Evolutionary conservation across 2,113 vertebrate genomes (phyloP), one percentile per base, ranked within the genome.

Genomic region (Morone chrysops): DNA sequence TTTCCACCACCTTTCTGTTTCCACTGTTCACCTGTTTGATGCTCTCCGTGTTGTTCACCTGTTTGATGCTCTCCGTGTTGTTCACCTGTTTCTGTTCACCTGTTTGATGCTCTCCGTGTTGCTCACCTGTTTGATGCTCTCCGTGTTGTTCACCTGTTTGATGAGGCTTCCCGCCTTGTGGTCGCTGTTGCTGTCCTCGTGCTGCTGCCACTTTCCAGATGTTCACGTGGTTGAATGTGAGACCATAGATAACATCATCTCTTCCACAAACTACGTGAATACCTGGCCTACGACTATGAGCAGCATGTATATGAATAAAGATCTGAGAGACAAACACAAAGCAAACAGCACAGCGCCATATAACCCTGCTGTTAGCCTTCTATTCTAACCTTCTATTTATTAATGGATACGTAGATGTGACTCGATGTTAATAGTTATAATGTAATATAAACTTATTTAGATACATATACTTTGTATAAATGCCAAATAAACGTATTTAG

Each of bases 341-440:
- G 47, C 80, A 75, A 14, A 76, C 76, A 45, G 70, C 54, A 54
- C 71, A 76, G 48, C 25, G 73, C 72, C 80, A 82, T 70, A 82
- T 71, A 66, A 70, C 51, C 6, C 45, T 5, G 14, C 36, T 12
- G 9, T 31, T 9, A 31, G 65, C 41, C 41, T n/a, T n/a, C n/a
- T n/a, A n/a, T n/a, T n/a, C n/a, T n/a, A n/a, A n/a, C 41, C 41
- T 7, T 43, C 41, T 43, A 8, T 43, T 8, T 43, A 43, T 43
- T 43, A 43, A 43, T 43, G 41, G 5, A 4, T 4, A 43, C 41
- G 5, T 43, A 43, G 41, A 43, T 43, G 41, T 43, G 41, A 43
- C 41, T 43, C 4, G 41, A 43, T 43, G 3, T 43, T 43, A 45
- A 45, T 11, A 45, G 43, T 45, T 45, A 45, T 45, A 45, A 45